These are phyloP conservation scores for Laspeyria flexula DNA, from an alignment of 2,888 invertebrate species.

Conservation along the genomic window DNA sequence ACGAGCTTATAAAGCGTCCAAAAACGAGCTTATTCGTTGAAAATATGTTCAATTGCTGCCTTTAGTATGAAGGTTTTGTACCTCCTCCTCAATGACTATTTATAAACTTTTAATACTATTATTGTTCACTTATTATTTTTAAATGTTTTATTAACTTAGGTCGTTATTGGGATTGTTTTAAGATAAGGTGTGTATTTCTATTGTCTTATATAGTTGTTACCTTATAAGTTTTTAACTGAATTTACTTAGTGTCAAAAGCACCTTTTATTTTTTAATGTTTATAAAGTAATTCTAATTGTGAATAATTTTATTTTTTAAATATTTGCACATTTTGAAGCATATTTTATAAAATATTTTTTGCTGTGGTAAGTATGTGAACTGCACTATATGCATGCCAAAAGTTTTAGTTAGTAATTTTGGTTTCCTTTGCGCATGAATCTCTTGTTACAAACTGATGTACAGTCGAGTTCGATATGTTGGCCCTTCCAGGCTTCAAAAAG, in stretches of 20 bases:
- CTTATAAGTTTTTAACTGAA: conserved; percentile 23
- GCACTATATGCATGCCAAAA: background rate
- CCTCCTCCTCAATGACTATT: too few relatives aligned
- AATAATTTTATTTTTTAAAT: too few relatives aligned
- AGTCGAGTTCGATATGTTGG: too few relatives aligned
- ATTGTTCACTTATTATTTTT: conserved; percentile 33
- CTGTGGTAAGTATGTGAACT: background rate
- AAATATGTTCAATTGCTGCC: too few relatives aligned
- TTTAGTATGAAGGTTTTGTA: too few relatives aligned
- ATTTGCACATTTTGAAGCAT: too few relatives aligned
- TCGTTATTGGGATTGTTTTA: conserved; percentile 80
- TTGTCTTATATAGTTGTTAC: background rate
- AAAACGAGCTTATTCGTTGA: too few relatives aligned
- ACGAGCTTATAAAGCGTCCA: too few relatives aligned
- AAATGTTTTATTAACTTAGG: conserved; percentile 73
- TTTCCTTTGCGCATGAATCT: background rate
- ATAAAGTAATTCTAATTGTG: background rate
- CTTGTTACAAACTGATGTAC: background rate
- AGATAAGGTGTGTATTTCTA: conserved; percentile 76
- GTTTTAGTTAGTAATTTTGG: background rate
- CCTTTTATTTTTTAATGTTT: background rate
- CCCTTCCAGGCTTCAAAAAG: too few relatives aligned
- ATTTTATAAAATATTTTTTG: background rate
- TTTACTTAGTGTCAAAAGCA: conserved; percentile 27
- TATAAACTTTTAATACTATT: background rate